A percentile compares a stretch with the other conserved stretches of the same genome.
Evolutionary conservation across 1,140 invertebrate species (phyloP).

Genomic region (Notospermus geniculatus): DNA sequence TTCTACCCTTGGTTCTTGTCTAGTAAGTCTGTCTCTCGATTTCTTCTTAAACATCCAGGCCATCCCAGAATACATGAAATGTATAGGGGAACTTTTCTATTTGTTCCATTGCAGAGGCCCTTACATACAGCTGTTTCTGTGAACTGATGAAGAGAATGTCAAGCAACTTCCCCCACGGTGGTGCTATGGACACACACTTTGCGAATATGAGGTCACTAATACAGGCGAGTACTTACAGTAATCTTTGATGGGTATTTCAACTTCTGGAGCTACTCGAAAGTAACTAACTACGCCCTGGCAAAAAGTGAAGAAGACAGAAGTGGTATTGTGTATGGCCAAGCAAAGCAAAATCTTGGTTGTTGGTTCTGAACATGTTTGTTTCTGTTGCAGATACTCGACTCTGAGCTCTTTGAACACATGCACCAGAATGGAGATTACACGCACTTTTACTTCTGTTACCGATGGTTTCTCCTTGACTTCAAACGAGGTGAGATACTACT

Average conservation of each 20-base stretch:
- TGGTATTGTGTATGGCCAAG: too few species aligned
- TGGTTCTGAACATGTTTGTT: not conserved
- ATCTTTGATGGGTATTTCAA: too few species aligned
- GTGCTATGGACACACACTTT: constrained; percentile 92
- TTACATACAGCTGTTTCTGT: constrained; percentile 89
- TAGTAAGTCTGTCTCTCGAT: too few species aligned
- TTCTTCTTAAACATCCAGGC: too few species aligned
- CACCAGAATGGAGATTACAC: constrained; percentile 93
- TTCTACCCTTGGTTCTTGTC: too few species aligned
- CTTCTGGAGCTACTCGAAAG: not conserved
- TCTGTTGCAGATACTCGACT: constrained; percentile 76
- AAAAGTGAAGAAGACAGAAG: too few species aligned
- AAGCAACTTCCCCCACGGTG: constrained; percentile 89
- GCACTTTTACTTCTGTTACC: constrained; percentile 96
- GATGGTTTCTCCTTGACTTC: constrained; percentile 82
- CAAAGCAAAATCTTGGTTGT: not conserved
- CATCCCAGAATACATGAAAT: too few species aligned
- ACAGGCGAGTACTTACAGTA: constrained; percentile 47
- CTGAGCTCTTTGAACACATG: constrained; percentile 91
- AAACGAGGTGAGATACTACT: constrained; percentile 63
- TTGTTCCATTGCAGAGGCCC: constrained; percentile 65
- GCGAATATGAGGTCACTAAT: constrained; percentile 84
- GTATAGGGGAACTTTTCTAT: not conserved
- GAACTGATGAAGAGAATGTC: constrained; percentile 85
- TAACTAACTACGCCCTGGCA: not conserved